Evolutionary conservation across 2,797 vertebrate genomes (phyloP), one percentile per base, ranked within the genome.

Genomic region (Danio jaintianensis): DNA sequence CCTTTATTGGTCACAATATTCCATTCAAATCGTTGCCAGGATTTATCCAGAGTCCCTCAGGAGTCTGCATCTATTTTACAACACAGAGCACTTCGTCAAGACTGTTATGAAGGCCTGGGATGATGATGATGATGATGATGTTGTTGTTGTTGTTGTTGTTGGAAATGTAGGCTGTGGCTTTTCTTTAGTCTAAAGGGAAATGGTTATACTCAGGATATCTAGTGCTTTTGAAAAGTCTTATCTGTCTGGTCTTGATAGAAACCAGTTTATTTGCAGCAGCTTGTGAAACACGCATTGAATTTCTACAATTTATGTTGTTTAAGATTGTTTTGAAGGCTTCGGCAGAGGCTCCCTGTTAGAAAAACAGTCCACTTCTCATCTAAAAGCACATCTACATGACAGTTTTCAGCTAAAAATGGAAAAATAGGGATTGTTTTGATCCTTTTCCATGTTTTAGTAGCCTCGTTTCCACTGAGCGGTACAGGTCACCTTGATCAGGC

Each of bases 1-100:
- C 87, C 84, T 88, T 87, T 83, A 81, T 36, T 29, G 85, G 53
- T 84, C 68, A 62, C 68, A 53, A 61, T 75, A 68, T 75, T 74
- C 66, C 58, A 75, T n/a, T 40, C 18, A 68, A 74, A 82, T 18
- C 3, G 50, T 43, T 64, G 71, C 42, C 68, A 50, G 50, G 47
- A 29, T 12, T 63, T 71, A 56, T 58, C 43, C 75, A 18, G 73
- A 67, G 53, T 58, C 47, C 52, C n/a, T n/a, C 48, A 16, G 11
- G 80, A 63, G 22, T 3, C n/a, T 5, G 42, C 68, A 22, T 78
- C 52, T 76, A 15, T 66, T 58, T 74, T 56, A 61, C 12, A 10
- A 22, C 36, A 56, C 45, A 64, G 18, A 73, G 22, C 61, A 47
- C 71, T 29, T 56, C 68, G 20, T 42, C 20, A 48, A 68, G 75